A percentile compares a stretch with the other conserved stretches of the same genome.
Evolutionary conservation across 2,113 vertebrate species (phyloP).

Genomic region (Smithornis capensis): DNA sequence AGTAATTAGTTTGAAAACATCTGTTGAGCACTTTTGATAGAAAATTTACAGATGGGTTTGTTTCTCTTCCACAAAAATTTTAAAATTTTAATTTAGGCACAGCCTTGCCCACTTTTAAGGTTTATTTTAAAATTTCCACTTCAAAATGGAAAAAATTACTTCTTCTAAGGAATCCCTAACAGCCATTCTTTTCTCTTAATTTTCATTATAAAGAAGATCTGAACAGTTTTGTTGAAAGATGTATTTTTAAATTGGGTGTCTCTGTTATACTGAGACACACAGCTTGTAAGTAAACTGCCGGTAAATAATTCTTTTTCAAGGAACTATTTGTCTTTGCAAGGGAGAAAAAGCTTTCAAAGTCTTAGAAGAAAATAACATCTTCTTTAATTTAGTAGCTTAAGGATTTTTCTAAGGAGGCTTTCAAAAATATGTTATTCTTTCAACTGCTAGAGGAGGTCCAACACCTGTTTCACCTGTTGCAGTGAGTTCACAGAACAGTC

Average conservation of each 20-base stretch:
- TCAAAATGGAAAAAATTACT: neutral
- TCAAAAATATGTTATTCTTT: neutral
- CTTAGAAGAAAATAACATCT: neutral
- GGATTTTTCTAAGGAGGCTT: neutral
- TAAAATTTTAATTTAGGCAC: neutral
- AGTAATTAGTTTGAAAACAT: neutral
- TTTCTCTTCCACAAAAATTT: neutral
- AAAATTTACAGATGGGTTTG: neutral
- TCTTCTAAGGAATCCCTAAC: neutral
- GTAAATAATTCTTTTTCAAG: neutral
- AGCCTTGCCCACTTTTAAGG: neutral
- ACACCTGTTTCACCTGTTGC: rapidly evolving
- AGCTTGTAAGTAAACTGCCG: neutral
- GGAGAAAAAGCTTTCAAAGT: neutral
- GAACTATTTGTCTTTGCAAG: neutral
- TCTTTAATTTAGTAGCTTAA: neutral
- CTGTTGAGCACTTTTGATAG: neutral
- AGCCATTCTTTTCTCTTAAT: neutral
- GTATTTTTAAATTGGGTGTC: neutral
- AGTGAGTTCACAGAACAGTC: neutral
- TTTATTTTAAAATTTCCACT: neutral
- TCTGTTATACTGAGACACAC: neutral
- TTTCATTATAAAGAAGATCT: neutral
- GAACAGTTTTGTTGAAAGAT: neutral
- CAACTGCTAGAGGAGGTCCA: neutral